Evolutionary conservation across 2,797 vertebrate genomes (phyloP).

Genomic region (Melanotaenia pygmaea): DNA sequence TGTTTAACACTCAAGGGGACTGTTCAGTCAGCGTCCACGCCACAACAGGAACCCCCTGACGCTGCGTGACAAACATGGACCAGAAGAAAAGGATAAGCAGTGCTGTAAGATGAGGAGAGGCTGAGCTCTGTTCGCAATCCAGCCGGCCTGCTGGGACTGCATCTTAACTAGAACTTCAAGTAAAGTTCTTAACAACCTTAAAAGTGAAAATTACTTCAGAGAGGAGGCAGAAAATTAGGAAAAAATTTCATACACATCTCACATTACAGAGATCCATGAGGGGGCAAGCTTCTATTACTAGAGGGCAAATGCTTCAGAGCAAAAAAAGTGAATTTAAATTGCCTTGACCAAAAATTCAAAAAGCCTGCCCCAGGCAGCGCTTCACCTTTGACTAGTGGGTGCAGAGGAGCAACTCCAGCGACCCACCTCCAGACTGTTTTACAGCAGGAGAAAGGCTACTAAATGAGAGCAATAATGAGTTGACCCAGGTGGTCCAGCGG

Average conservation of each 20-base stretch:
- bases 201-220: constrained; percentile 21
- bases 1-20: constrained; percentile 19
- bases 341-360: not conserved
- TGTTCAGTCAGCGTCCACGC: constrained; percentile 32
- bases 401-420: constrained; percentile 21
- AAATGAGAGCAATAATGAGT: constrained; percentile 70
- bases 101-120: constrained; percentile 8
- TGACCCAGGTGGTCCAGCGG: constrained; percentile 78
- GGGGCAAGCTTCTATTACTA: not conserved
- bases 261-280: not conserved
- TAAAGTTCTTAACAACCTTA: constrained; percentile 2
- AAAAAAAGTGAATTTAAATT: constrained; percentile 2
- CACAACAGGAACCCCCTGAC: constrained; percentile 51
- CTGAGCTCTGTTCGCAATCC: constrained; percentile 30
- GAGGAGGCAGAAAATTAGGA: not conserved
- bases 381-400: constrained; percentile 45
- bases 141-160: constrained; percentile 34
- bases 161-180: constrained; percentile 22
- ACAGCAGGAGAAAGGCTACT: constrained; percentile 63
- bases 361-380: constrained; percentile 17
- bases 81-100: constrained; percentile 65
- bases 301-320: constrained; percentile 12
- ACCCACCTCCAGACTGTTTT: constrained; percentile 53
- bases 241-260: not conserved
- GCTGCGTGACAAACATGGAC: constrained; percentile 67